Percentiles rank a stretch among this genome's conserved stretches.
These are phyloP conservation scores for Calycopis cecrops DNA, from an alignment of 1,140 invertebrate genomes.

Conservation along the genomic window DNA sequence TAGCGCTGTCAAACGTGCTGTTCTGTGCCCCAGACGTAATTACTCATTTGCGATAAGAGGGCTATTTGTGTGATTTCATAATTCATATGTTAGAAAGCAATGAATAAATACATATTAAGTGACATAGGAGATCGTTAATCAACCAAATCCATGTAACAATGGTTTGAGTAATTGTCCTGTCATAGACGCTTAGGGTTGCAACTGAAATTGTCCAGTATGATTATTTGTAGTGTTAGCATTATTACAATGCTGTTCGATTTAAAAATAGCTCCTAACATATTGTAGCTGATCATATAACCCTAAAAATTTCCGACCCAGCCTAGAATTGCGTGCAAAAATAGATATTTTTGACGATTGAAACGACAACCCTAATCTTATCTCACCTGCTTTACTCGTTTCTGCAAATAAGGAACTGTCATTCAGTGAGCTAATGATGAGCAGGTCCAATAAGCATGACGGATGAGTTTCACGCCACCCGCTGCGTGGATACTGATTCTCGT, in stretches of 20 bases:
- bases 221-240: too few species aligned
- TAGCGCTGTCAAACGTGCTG: not conserved
- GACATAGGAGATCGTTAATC: conserved; percentile 27
- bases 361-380: conserved; percentile 17
- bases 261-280: too few species aligned
- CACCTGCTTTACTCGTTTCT: conserved; percentile 35
- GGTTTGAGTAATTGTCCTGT: conserved; percentile 30
- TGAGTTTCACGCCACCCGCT: conserved; percentile 48
- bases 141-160: conserved; percentile 27
- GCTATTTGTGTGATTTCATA: conserved; percentile 15
- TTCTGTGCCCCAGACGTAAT: not conserved
- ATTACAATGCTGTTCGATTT: too few species aligned
- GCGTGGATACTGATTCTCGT: conserved; percentile 30
- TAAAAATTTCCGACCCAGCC: too few species aligned
- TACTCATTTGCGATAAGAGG: conserved; percentile 7
- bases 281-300: too few species aligned
- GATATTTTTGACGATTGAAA: not conserved
- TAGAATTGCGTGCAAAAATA: too few species aligned
- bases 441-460: conserved; percentile 49
- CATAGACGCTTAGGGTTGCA: conserved; percentile 20
- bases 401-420: conserved; percentile 40
- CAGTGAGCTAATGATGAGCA: conserved; percentile 39
- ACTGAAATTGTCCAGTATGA: not conserved
- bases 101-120: conserved; percentile 33
- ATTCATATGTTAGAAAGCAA: conserved; percentile 22